Evolutionary conservation across 1,140 invertebrate genomes (phyloP).

Genomic region (Meloidogyne chitwoodi): DNA sequence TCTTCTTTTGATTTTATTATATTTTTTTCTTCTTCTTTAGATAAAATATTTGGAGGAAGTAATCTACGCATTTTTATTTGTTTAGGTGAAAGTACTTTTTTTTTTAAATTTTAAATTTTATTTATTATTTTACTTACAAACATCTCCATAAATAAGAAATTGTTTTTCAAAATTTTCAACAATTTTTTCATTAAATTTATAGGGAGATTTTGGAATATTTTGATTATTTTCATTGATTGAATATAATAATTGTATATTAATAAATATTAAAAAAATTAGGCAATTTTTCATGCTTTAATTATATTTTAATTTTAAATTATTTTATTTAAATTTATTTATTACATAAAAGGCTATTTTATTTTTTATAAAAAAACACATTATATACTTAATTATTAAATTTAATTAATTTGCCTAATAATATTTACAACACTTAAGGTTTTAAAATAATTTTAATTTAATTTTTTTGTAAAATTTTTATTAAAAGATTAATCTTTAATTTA

Average conservation of each 20-base stretch:
- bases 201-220: background rate
- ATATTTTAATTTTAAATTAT: too few relatives aligned
- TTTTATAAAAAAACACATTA: too few relatives aligned
- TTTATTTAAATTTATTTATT: too few relatives aligned
- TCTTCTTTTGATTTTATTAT: background rate
- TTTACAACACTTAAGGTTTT: too few relatives aligned
- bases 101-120: background rate
- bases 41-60: background rate
- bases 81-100: constrained; percentile 25
- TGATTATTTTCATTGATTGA: background rate
- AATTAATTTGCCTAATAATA: too few relatives aligned
- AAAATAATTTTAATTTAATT: too few relatives aligned
- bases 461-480: too few relatives aligned
- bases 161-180: background rate
- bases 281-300: background rate
- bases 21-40: background rate
- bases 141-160: constrained; percentile 9
- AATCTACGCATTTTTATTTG: constrained; percentile 20
- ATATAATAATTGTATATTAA: background rate
- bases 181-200: constrained; percentile 15
- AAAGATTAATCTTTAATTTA: too few relatives aligned
- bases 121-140: background rate
- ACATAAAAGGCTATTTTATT: too few relatives aligned
- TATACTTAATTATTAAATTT: too few relatives aligned
- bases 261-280: background rate